Conservation (phyloP, 64 coral and sea anemone genomes). For the Platygyra sinensis region DNA sequence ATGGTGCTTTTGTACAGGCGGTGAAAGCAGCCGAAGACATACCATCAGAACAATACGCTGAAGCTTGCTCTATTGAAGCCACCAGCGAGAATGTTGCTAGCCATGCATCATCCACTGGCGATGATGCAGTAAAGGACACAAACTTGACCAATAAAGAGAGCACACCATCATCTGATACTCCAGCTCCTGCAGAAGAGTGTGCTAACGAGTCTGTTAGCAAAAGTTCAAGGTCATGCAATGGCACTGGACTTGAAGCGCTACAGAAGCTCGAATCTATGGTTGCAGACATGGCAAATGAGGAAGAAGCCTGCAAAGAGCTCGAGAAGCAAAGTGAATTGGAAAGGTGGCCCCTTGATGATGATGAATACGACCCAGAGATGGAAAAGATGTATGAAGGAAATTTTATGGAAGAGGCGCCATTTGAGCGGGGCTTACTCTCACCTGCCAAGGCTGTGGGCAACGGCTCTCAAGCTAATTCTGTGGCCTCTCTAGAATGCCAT, state of each 20-base stretch:
- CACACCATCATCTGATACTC: neutral
- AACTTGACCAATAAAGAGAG: neutral
- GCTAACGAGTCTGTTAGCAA: neutral
- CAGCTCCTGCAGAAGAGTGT: neutral
- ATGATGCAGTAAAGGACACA: neutral
- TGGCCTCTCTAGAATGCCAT: slow-evolving; percentile 83
- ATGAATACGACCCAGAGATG: slow-evolving; percentile 59
- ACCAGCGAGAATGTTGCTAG: neutral
- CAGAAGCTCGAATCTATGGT: slow-evolving; percentile 97
- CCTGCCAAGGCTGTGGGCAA: slow-evolving; percentile 49
- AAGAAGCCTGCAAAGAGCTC: slow-evolving; percentile 73
- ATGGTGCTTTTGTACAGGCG: neutral
- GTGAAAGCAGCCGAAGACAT: neutral
- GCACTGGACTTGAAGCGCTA: slow-evolving; percentile 66
- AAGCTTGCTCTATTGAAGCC: neutral
- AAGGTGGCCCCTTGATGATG: slow-evolving; percentile 32
- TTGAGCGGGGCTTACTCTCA: slow-evolving; percentile 22
- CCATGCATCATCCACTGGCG: neutral
- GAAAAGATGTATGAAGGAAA: slow-evolving; percentile 61
- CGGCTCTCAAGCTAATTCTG: slow-evolving; percentile 81
- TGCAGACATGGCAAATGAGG: slow-evolving; percentile 95
- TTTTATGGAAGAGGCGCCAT: slow-evolving; percentile 36
- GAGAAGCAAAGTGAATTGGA: slow-evolving; percentile 48
- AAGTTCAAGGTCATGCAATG: neutral
- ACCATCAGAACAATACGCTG: neutral